Base-by-base conservation (phyloP, 2,113 vertebrate species). In the Ellobius talpinus region DNA sequence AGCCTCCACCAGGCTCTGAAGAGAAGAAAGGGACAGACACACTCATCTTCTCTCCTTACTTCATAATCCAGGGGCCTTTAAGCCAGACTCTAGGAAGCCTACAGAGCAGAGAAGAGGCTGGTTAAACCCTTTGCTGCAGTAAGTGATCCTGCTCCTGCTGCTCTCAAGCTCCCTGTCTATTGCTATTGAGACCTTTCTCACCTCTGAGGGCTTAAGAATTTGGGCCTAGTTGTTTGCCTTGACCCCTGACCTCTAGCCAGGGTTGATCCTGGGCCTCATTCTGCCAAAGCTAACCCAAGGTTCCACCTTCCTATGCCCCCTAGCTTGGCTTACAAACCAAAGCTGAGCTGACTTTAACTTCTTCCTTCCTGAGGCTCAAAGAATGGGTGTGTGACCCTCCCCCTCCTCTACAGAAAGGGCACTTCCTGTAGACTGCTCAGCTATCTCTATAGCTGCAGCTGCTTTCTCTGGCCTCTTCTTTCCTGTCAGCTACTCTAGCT, bases 21-120 rank as follows among this genome's bases (percentile, higher is more conserved):
- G 74, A 84, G 42, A 42, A 70, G 42, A 68, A 87, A 33, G 77
- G n/a, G 5, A 88, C 72, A 84, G 36, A 79, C 12, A 77, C 29
- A 87, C 36, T 21, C 42, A 47, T 10, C 17, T 63, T 92, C 16
- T 45, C 23, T 70, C 87, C 42, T 87, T 36, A 31, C 24, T 95
- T 36, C 42, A 50, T 96, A 96, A 97, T 92, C 97, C 90, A 87
- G 93, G 73, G 97, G 97, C 97, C 98, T 97, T 97, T 95, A 97
- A 96, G 89, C 92, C 93, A 92, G 97, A 94, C 78, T 70, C 55
- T 76, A 68, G 93, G 72, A 87, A 65, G 85, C 89, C 42, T 74
- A 2, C 77, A 5, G 33, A 81, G 76, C 55, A 45, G 42, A 89
- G 90, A 94, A 68, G 91, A 81, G 77, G 72, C 1, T 78, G 92